phyloP scores from a whole-genome alignment of 2,888 invertebrate genomes.

The Drosophila planitibia region DNA sequence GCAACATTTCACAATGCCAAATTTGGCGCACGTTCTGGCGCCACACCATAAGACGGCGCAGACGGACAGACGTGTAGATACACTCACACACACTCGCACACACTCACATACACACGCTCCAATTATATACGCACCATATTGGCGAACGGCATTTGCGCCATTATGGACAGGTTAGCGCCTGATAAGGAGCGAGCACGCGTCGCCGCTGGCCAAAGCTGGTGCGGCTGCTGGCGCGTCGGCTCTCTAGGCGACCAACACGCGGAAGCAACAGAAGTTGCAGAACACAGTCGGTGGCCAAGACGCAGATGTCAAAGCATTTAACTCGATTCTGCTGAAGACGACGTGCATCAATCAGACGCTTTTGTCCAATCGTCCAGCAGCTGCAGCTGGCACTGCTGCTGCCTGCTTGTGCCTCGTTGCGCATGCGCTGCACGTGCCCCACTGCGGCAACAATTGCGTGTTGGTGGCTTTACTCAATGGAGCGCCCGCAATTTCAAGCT shows the following conservation, averaged over 20 bases:
- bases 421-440: constrained; percentile 73
- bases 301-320: constrained; percentile 65
- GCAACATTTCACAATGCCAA: constrained; percentile 75
- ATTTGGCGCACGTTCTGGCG: constrained; percentile 76
- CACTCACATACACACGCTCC: constrained; percentile 44
- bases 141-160: constrained; percentile 65
- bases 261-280: constrained; percentile 63
- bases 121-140: constrained; percentile 65
- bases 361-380: constrained; percentile 33
- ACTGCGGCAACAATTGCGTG: constrained; percentile 44
- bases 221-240: constrained; percentile 36
- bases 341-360: constrained; percentile 75
- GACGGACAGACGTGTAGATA: not conserved
- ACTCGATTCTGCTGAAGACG: constrained; percentile 67
- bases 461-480: constrained; percentile 74
- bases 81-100: constrained; percentile 10
- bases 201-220: constrained; percentile 12
- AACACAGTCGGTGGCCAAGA: constrained; percentile 59
- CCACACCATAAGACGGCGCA: constrained; percentile 61
- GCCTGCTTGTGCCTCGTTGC: constrained; percentile 42
- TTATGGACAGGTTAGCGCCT: constrained; percentile 81
- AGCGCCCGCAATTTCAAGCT: constrained; percentile 56
- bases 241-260: constrained; percentile 72
- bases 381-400: constrained; percentile 5
- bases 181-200: constrained; percentile 79